Conservation (phyloP, 2,888 invertebrate genomes). For the Nymphalis c-album region DNA sequence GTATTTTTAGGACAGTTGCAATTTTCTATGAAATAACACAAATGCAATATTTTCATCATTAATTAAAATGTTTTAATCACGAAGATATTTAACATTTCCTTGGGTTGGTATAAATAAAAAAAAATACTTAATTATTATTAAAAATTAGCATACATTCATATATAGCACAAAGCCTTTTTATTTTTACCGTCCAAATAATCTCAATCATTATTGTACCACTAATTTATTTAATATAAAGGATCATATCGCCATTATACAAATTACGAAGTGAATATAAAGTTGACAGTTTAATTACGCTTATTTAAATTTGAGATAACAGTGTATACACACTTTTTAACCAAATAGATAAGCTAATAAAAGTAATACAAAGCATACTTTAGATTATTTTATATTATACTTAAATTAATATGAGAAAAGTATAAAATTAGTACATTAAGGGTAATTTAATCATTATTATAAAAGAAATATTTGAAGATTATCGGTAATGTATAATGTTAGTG, state of each 20-base stretch:
- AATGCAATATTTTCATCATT: not conserved
- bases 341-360: too few species aligned
- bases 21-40: not conserved
- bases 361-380: too few species aligned
- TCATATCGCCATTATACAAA: slow-evolving; percentile 2
- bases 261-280: too few species aligned
- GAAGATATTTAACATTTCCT: not conserved
- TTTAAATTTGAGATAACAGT: too few species aligned
- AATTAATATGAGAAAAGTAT: too few species aligned
- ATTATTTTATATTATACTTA: too few species aligned
- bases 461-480: too few species aligned
- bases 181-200: slow-evolving; percentile 29
- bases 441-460: too few species aligned
- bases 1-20: not conserved
- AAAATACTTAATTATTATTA: slow-evolving; percentile 2
- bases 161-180: slow-evolving; percentile 27
- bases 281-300: too few species aligned
- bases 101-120: not conserved
- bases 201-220: slow-evolving; percentile 11
- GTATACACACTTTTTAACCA: too few species aligned
- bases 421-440: too few species aligned
- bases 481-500: too few species aligned
- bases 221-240: not conserved
- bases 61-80: not conserved
- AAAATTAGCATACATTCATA: slow-evolving; percentile 10